A percentile compares a stretch with the other conserved stretches of the same genome.
Conservation (phyloP, 2,113 vertebrate species). For the Perccottus glenii region DNA sequence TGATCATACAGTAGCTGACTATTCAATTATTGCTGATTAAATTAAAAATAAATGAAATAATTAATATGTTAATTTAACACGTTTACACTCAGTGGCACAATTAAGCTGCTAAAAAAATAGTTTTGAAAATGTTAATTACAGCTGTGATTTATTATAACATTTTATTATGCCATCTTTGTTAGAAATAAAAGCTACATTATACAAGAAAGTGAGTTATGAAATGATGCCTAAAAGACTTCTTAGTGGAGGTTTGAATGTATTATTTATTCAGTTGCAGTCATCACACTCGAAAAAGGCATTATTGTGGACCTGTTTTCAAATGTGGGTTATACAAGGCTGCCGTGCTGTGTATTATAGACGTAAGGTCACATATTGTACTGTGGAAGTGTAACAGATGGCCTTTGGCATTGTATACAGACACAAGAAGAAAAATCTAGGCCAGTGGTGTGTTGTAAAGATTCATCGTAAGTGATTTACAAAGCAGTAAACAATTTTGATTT, state of each 20-base stretch:
- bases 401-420: neutral
- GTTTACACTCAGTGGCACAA: conserved; percentile 24
- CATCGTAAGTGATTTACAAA: neutral
- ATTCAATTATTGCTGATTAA: conserved; percentile 40
- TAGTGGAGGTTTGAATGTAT: neutral
- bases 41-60: conserved; percentile 34
- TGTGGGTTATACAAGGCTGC: neutral
- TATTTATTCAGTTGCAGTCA: too few species aligned
- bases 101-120: conserved; percentile 30
- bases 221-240: neutral
- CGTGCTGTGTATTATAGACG: neutral
- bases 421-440: neutral
- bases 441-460: neutral
- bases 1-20: conserved; percentile 13
- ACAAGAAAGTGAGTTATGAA: neutral
- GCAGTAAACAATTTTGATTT: neutral
- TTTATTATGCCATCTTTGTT: conserved; percentile 5
- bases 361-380: conserved; percentile 9
- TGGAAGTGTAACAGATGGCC: neutral
- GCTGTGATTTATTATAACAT: neutral
- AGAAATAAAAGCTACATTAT: neutral
- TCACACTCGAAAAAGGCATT: too few species aligned
- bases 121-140: conserved; percentile 25
- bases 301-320: too few species aligned
- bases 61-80: conserved; percentile 19